Evolutionary conservation across 2,797 vertebrate species (phyloP).

Genomic region (Sarcoramphus papa): DNA sequence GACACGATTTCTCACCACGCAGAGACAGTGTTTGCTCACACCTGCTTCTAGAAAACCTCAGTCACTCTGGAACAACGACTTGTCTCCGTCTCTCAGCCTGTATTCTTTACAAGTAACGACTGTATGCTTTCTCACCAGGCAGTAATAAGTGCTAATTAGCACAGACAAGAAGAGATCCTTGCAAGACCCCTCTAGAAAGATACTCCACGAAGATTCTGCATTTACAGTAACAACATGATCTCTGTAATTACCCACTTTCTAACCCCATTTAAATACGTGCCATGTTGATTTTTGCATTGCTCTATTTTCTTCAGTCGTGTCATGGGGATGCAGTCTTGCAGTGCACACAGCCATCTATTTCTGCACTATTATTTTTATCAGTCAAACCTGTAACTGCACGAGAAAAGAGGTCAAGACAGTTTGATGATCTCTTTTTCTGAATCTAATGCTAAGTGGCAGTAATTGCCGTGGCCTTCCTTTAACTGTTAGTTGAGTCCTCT

Average conservation of each 20-base stretch:
- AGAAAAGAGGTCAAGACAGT: slow-evolving; percentile 43
- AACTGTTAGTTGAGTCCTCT: slow-evolving; percentile 39
- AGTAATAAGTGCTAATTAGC: slow-evolving; percentile 38
- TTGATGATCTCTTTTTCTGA: slow-evolving; percentile 30
- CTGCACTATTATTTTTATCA: slow-evolving; percentile 37
- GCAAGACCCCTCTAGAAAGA: slow-evolving; percentile 25
- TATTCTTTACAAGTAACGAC: neutral
- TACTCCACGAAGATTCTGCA: neutral
- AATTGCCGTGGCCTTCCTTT: neutral
- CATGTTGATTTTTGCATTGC: slow-evolving; percentile 40
- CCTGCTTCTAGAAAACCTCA: neutral
- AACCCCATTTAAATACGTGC: slow-evolving; percentile 32
- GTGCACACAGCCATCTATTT: neutral
- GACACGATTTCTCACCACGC: neutral
- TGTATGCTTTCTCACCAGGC: slow-evolving; percentile 1
- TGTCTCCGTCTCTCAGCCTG: neutral
- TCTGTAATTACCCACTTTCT: slow-evolving; percentile 38
- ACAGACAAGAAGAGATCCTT: neutral
- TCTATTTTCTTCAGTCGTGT: neutral
- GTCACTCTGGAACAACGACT: neutral
- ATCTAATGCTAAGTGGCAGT: slow-evolving; percentile 47
- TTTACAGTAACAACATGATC: slow-evolving; percentile 26
- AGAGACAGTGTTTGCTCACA: slow-evolving; percentile 10
- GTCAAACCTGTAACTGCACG: neutral
- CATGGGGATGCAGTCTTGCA: neutral